Base-by-base conservation (phyloP, 2,888 invertebrate species). In the Bedellia somnulentella region DNA sequence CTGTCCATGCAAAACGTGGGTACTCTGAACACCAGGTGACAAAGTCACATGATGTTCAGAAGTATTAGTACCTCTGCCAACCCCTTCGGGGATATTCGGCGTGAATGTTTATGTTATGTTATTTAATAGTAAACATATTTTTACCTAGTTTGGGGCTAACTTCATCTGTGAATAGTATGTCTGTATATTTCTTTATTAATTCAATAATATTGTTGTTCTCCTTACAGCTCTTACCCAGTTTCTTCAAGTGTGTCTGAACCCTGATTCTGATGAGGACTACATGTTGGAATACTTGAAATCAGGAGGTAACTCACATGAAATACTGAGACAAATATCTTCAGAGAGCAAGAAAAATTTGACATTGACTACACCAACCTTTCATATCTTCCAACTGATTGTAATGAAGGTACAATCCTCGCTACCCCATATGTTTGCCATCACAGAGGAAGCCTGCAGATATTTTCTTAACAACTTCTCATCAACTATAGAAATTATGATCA, bases 231-330 rank as follows among this genome's bases (percentile, higher is more conserved):
- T 86, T 9, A 79, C 78, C 24, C 82, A 82, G 45, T 86, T 86
- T 43, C 49, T 86, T 2, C 66, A 79, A 46, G 66, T 81, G 24
- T 80, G 82, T 28, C 53, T 71, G 5, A 66, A 76, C 28, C 66
- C 76, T 8, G 64, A 75, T 34, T 59, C 55, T 31, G 49, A 68
- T 42, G 53, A 71, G 37, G 60, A 80, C 47, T 73, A 80, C 49
- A 62, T 84, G 23, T 53, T 78, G 2, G 81, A 84, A 38, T 89
- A 87, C 48, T 63, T 89, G 11, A 79, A 83, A 41, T 68, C 73
- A 32, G 86, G 86, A 2, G 89, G 89, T 2, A 85, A 79, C 45
- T 81, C 85, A 1, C 68, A 85, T 28, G 88, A 89, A 58, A 67
- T 89, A 29, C 66, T 86, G 1, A 78, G 81, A 29, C 78, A 84